phyloP scores from a whole-genome alignment of 2,113 vertebrate species.

The Dasyornis broadbenti region DNA sequence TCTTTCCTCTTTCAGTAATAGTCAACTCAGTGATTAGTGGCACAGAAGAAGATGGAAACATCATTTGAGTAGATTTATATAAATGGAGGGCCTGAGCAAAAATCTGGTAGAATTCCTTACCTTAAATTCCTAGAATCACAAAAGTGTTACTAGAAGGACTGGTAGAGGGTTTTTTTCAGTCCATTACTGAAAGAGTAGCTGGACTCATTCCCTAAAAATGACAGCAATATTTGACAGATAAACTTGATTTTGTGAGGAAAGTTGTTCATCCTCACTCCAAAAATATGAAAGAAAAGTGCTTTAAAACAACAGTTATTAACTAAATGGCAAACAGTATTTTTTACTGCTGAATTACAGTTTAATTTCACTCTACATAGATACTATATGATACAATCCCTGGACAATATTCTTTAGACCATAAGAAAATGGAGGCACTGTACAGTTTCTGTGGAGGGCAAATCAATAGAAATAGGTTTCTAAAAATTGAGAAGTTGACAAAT shows the following conservation, averaged over 20 bases:
- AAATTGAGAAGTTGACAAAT: not conserved
- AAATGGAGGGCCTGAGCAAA: not conserved
- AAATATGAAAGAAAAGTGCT: not conserved
- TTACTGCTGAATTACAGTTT: conserved; percentile 25
- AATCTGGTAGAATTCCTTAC: not conserved
- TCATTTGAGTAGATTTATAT: not conserved
- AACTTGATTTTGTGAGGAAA: not conserved
- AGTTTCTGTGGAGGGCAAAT: not conserved
- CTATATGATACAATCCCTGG: not conserved
- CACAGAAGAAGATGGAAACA: not conserved
- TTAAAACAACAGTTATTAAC: not conserved
- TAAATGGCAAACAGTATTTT: not conserved
- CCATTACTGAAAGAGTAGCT: not conserved
- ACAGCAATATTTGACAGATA: not conserved
- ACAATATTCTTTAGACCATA: not conserved
- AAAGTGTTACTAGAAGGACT: not conserved
- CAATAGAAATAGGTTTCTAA: not conserved
- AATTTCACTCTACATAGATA: conserved; percentile 11
- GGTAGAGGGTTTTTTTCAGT: not conserved
- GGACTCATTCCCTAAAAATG: not conserved
- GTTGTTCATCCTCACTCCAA: not conserved
- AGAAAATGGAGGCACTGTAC: conserved; percentile 6
- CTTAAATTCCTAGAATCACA: not conserved
- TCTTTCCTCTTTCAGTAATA: not conserved
- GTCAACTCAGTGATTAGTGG: not conserved